A percentile compares a stretch with the other conserved stretches of the same genome.
Evolutionary conservation across 2,797 vertebrate species (phyloP).

Genomic region (Intellagama lesueurii): DNA sequence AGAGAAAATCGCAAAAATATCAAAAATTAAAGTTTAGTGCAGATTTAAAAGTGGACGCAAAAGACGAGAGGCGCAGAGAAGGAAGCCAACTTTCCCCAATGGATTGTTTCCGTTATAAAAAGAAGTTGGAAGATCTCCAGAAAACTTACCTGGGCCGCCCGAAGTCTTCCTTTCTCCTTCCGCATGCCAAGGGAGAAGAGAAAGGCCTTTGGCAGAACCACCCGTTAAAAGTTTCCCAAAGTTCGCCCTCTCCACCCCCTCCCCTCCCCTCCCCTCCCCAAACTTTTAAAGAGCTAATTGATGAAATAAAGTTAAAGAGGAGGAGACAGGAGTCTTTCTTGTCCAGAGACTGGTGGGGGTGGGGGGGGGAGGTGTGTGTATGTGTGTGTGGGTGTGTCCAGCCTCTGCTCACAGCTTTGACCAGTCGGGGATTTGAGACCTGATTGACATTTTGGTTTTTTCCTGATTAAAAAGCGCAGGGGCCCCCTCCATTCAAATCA

Average conservation of each 20-base stretch:
- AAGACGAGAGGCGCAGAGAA: too few relatives aligned
- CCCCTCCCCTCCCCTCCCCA: too few relatives aligned
- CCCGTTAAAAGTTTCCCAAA: constrained; percentile 48
- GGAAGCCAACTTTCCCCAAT: background rate
- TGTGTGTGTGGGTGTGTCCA: constrained; percentile 8
- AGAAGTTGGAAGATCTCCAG: background rate
- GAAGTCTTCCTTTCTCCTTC: constrained; percentile 40
- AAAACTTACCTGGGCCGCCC: constrained; percentile 60
- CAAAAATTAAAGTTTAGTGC: too few relatives aligned
- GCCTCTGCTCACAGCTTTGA: constrained; percentile 75
- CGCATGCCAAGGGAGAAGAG: constrained; percentile 51
- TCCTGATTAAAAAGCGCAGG: constrained; percentile 80
- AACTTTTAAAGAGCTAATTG: constrained; percentile 69
- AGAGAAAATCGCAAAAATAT: too few relatives aligned
- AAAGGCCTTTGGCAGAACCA: constrained; percentile 40
- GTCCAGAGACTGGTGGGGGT: constrained; percentile 61
- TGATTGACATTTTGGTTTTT: constrained; percentile 85
- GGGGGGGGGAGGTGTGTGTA: background rate
- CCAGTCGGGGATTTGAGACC: constrained; percentile 78
- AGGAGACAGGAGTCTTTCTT: constrained; percentile 63
- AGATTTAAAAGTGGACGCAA: background rate
- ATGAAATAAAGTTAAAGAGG: constrained; percentile 76
- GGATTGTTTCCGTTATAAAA: background rate
- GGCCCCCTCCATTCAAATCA: constrained; percentile 90
- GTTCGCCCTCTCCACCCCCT: constrained; percentile 27